phyloP scores from a whole-genome alignment of 2,888 invertebrate genomes.

The Ophion costatus region DNA sequence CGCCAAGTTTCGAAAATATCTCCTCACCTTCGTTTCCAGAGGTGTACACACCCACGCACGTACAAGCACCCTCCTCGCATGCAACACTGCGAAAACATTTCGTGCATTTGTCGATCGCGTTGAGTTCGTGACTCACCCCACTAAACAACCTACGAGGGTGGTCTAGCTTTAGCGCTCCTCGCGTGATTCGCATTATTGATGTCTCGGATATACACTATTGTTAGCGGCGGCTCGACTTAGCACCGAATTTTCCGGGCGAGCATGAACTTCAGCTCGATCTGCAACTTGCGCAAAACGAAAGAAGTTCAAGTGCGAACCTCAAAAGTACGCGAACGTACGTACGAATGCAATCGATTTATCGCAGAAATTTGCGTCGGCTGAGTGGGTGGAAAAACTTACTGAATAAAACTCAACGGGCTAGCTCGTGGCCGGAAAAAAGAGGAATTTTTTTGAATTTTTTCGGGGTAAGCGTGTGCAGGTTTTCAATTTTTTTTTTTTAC shows the following conservation, averaged over 20 bases:
- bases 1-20: slow-evolving; percentile 56
- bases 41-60: slow-evolving; percentile 19
- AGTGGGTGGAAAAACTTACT: not conserved
- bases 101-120: not conserved
- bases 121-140: slow-evolving; percentile 30
- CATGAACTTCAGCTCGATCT: not conserved
- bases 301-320: not conserved
- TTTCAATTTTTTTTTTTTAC: too few relatives aligned
- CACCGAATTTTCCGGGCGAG: not conserved
- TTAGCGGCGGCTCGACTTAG: slow-evolving; percentile 12
- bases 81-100: slow-evolving; percentile 21
- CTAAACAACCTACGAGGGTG: not conserved
- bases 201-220: not conserved
- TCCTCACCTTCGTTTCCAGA: slow-evolving; percentile 53
- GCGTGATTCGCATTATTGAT: slow-evolving; percentile 19
- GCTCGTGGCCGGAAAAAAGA: too few relatives aligned
- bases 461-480: too few relatives aligned
- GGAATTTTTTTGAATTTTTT: too few relatives aligned
- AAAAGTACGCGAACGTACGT: not conserved
- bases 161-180: slow-evolving; percentile 6
- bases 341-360: not conserved
- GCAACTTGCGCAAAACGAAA: not conserved
- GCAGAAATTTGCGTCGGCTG: not conserved
- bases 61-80: not conserved
- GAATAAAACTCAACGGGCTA: not conserved